phyloP scores from a whole-genome alignment of 2,888 invertebrate species.

The Calliphora vomitoria region DNA sequence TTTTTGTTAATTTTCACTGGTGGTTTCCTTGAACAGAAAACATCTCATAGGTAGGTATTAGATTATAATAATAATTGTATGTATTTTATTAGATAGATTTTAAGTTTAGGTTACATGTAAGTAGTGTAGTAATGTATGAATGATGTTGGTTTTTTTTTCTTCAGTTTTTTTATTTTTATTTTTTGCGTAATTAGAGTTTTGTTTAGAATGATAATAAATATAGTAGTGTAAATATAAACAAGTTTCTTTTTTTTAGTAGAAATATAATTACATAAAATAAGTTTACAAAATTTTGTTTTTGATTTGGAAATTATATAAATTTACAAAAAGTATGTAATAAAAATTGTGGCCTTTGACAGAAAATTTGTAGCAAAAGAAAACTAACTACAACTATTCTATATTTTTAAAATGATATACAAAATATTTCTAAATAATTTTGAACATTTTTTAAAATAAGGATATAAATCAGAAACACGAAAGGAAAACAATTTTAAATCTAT shows the following conservation, averaged over 20 bases:
- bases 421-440: too few relatives aligned
- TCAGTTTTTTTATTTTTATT: slow-evolving; percentile 6
- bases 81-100: slow-evolving; percentile 32
- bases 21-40: slow-evolving; percentile 14
- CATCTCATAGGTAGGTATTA: slow-evolving; percentile 32
- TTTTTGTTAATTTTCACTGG: neutral
- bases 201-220: slow-evolving; percentile 22
- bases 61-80: slow-evolving; percentile 36
- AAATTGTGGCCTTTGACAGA: neutral
- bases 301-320: too few relatives aligned
- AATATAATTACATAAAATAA: slow-evolving; percentile 46
- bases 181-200: slow-evolving; percentile 29
- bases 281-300: slow-evolving; percentile 3
- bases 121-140: slow-evolving; percentile 21
- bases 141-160: slow-evolving; percentile 26
- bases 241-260: neutral
- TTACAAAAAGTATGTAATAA: neutral
- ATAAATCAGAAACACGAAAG: too few relatives aligned
- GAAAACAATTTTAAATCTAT: too few relatives aligned
- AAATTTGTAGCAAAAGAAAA: too few relatives aligned
- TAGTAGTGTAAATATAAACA: slow-evolving; percentile 53
- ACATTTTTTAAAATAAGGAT: too few relatives aligned
- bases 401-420: too few relatives aligned
- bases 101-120: slow-evolving; percentile 33
- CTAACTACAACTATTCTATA: too few relatives aligned